Evolutionary conservation across 2,888 invertebrate genomes (phyloP), one percentile per base, ranked within the genome.

Genomic region (Mythimna ferrago): DNA sequence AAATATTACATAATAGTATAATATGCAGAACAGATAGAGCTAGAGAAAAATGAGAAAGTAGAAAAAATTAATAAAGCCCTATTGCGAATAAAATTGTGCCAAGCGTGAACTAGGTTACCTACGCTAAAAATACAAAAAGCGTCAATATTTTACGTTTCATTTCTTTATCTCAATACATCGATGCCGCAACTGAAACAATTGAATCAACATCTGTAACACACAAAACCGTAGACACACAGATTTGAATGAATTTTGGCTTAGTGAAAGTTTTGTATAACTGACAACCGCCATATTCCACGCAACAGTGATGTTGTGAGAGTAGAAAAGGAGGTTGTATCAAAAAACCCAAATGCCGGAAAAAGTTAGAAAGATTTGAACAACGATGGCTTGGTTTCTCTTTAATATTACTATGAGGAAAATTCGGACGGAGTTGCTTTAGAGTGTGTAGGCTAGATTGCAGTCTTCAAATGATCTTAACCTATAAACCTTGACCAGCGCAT

Each of bases 191-290:
- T 54, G 35, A 4, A 19, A 14, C 57, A 63, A 48, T 14, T 35
- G 35, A 19, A 6, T 35, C 10, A 32, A n/a, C 14, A 21, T 35
- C 7, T 44, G 11, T 16, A 44, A 2, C n/a, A n/a, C 21, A 41
- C n/a, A 19, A 32, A 78, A 61, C 26, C 2, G 11, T 53, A 11
- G 1, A 53, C 14, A 26, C 0, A 48, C n/a, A 32, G 14, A 63
- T 32, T 53, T 6, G n/a, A 77, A 77, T 53, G 56, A 57, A 26
- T 57, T 35, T 76, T 32, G 60, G n/a, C 21, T 38, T 56, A 63
- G 78, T 69, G 69, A 77, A 77, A 70, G 78, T 70, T 44, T 32
- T 62, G 61, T 76, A 32, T 56, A 41, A 26, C 62, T 21, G 35
- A 57, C 6, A 19, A 48, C 44, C 54, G 21, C 16, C 57, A 53